Conservation (phyloP, 1,140 invertebrate genomes). For the Sycophaga agraensis region DNA sequence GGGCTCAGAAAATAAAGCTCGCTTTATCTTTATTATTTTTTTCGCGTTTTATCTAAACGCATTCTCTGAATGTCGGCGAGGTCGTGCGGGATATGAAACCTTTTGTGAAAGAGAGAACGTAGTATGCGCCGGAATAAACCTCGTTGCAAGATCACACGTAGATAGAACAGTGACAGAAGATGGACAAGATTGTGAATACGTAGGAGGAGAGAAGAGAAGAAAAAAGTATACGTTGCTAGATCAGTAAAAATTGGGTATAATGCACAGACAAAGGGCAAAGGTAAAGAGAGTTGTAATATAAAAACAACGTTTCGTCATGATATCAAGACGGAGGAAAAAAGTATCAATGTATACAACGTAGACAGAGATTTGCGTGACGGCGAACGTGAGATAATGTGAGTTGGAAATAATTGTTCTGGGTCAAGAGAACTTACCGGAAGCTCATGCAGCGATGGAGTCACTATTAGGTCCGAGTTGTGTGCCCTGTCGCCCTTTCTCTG, state of each 20-base stretch:
- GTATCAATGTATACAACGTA: slow-evolving; percentile 2
- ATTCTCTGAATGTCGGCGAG: not conserved
- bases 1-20: too few species aligned
- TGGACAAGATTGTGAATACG: slow-evolving; percentile 18
- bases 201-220: slow-evolving; percentile 3
- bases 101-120: not conserved
- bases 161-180: slow-evolving; percentile 9
- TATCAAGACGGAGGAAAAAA: slow-evolving; percentile 15
- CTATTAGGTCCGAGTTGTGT: slow-evolving; percentile 50
- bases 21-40: not conserved
- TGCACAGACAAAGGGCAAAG: not conserved
- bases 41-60: not conserved
- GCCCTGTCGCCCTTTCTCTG: slow-evolving; percentile 53
- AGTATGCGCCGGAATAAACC: not conserved
- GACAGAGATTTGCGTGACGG: slow-evolving; percentile 18
- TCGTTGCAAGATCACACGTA: not conserved
- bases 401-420: slow-evolving; percentile 16
- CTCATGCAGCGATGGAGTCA: slow-evolving; percentile 53
- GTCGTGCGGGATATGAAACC: too few species aligned
- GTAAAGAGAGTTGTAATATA: not conserved
- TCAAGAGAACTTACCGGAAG: slow-evolving; percentile 49
- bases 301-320: slow-evolving; percentile 2
- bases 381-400: slow-evolving; percentile 18
- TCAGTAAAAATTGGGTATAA: not conserved
- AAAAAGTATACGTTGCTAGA: slow-evolving; percentile 17